phyloP scores from a whole-genome alignment of 2,888 invertebrate genomes.

The Hoplodrina blanda region DNA sequence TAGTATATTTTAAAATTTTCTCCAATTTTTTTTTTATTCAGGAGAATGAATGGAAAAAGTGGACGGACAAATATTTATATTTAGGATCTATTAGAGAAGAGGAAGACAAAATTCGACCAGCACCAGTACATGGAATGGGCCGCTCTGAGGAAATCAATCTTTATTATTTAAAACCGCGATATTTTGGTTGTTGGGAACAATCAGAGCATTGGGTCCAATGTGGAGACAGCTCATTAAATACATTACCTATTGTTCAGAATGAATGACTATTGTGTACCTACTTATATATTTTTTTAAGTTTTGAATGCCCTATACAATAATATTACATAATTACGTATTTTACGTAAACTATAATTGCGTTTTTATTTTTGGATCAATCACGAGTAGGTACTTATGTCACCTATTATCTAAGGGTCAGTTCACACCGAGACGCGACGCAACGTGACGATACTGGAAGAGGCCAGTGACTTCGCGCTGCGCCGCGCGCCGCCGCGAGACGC shows the following conservation, averaged over 20 bases:
- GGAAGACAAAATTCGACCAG: constrained; percentile 74
- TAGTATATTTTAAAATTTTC: too few species aligned
- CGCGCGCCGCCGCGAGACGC: too few species aligned
- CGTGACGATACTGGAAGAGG: too few species aligned
- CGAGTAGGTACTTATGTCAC: too few species aligned
- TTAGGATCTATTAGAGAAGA: constrained; percentile 85
- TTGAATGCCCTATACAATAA: neutral
- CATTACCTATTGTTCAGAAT: constrained; percentile 20
- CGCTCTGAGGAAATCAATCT: constrained; percentile 74
- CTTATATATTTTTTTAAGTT: neutral
- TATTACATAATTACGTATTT: neutral
- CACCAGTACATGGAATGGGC: constrained; percentile 76
- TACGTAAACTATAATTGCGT: too few species aligned
- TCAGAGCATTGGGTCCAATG: constrained; percentile 80
- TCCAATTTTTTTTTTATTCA: constrained; percentile 8
- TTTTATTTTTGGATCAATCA: too few species aligned
- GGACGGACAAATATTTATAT: constrained; percentile 91
- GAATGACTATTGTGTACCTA: neutral
- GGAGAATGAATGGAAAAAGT: constrained; percentile 64
- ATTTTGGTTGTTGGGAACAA: constrained; percentile 77
- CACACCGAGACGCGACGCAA: too few species aligned
- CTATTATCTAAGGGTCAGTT: too few species aligned
- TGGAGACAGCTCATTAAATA: constrained; percentile 62
- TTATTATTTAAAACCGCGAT: constrained; percentile 76
- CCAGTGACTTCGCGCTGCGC: too few species aligned